A percentile compares a stretch with the other conserved stretches of the same genome.
Conservation (phyloP, 2,888 invertebrate genomes). For the Caenorhabditis sp. region DNA sequence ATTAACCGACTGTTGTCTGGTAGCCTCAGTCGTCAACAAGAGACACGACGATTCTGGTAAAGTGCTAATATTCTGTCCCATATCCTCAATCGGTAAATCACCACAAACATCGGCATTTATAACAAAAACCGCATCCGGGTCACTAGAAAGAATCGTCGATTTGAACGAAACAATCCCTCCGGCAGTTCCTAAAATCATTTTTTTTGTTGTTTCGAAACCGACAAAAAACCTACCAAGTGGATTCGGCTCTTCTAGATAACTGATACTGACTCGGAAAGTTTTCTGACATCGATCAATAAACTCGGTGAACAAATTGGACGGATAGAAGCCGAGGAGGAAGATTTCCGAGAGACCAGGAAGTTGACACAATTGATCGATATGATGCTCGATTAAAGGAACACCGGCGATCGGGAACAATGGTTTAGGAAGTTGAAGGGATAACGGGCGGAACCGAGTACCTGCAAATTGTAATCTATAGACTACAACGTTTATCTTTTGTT, state of each 20-base stretch:
- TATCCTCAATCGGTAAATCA: conserved; percentile 85
- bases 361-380: conserved; percentile 86
- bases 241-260: conserved; percentile 89
- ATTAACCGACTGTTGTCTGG: conserved; percentile 87
- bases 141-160: conserved; percentile 77
- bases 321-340: conserved; percentile 91
- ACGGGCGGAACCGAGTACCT: conserved; percentile 95
- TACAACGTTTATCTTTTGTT: not conserved
- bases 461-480: conserved; percentile 45
- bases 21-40: conserved; percentile 75
- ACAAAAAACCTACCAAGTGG: conserved; percentile 77
- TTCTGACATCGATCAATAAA: conserved; percentile 81
- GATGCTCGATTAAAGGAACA: conserved; percentile 92
- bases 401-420: conserved; percentile 97
- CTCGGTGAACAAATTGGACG: conserved; percentile 82
- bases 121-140: conserved; percentile 78
- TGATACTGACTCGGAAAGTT: conserved; percentile 60
- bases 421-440: conserved; percentile 95
- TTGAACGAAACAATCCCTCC: conserved; percentile 96
- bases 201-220: not conserved
- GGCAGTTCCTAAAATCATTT: conserved; percentile 79
- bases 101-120: conserved; percentile 97
- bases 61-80: conserved; percentile 73
- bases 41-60: conserved; percentile 49
- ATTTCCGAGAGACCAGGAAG: conserved; percentile 86